Evolutionary conservation across 2,797 vertebrate species (phyloP), one percentile per base, ranked within the genome.

Genomic region (Acanthiza pusilla): DNA sequence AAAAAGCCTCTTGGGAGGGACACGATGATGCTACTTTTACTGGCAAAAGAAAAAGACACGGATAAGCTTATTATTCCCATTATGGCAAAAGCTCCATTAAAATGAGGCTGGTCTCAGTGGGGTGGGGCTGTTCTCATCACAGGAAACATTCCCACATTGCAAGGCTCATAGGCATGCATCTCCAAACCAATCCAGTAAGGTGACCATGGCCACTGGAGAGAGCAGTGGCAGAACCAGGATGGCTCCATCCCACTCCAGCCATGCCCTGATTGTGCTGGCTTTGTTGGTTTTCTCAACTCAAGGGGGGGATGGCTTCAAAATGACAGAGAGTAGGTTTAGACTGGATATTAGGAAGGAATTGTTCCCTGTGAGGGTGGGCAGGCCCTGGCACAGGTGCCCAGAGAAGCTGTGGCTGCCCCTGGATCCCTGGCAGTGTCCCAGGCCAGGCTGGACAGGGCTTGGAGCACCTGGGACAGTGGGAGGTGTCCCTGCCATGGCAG

Each of bases 311-410:
- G 63, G n/a, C 48, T 54, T 70, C 55, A 40, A 40, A 30, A 9
- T 42, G 30, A 30, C n/a, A 62, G 17, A 36, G 26, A 40, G 14
- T 25, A 54, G 13, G 13, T 26, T 47, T 70, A 7, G 25, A 70
- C 19, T 47, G 6, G 20, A 47, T 4, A 54, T 40, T n/a, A 21
- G 23, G 20, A 77, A 40, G 17, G 3, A 67, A 76, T 47, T 16
- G 3, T 20, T 25, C 55, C 8, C 27, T n/a, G 2, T 1, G 18
- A 40, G n/a, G 10, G 5, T 16, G 40, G 10, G 0, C 0, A 60
- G 15, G 15, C 10, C 58, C 62, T 60, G 61, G 62, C 71, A 45
- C 27, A 76, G 53, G 5, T 85, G 27, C 47, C 53, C 54, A 67
- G 62, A 60, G 72, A 0, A 68, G 47, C 40, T 85, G 72, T 18